Evolutionary conservation across 1,140 invertebrate genomes (phyloP), one percentile per base, ranked within the genome.

Genomic region (Drosophila leontia): DNA sequence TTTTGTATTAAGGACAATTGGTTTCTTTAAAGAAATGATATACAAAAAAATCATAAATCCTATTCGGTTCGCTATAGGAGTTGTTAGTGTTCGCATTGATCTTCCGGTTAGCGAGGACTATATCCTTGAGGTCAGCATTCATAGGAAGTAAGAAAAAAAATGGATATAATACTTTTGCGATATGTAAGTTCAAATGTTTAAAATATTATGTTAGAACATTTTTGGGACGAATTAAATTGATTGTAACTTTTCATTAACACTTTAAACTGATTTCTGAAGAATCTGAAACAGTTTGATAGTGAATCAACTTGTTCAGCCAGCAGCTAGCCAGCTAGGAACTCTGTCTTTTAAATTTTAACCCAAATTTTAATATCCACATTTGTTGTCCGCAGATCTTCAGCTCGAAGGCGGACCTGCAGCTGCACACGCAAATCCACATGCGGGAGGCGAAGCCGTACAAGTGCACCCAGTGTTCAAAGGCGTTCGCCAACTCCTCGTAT

Each of bases 401-500:
- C 70, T 98, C 98, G 80, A 99, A 99, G 94, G 98, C 98, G 57
- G 98, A 99, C 93, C 95, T 99, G 83, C 97, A 99, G 94, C 95
- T 99, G 71, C 98, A 99, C 94, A 98, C 98, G 70, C 98, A 99
- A 94, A 97, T 99, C 84, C 98, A 99, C 94, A 98, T 99, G 95
- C 96, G 99, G 76, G 99, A 99, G 94, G 98, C 98, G 29, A 97
- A 99, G 94, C 99, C 99, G 26, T 99, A 99, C 96, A 99, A 99
- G 94, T 99, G 99, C 94, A 97, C 97, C 34, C 98, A 99, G 93
- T 99, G 99, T 94, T 97, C 97, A 79, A 99, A 99, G 94, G 97
- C 98, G 65, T 99, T 99, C 94, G 99, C 99, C 88, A 99, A 99
- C 95, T 99, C 98, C 84, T 99, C 98, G 82, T 99, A 99, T 95